Conservation (phyloP, 1,140 invertebrate genomes). For the Drosophila varians region DNA sequence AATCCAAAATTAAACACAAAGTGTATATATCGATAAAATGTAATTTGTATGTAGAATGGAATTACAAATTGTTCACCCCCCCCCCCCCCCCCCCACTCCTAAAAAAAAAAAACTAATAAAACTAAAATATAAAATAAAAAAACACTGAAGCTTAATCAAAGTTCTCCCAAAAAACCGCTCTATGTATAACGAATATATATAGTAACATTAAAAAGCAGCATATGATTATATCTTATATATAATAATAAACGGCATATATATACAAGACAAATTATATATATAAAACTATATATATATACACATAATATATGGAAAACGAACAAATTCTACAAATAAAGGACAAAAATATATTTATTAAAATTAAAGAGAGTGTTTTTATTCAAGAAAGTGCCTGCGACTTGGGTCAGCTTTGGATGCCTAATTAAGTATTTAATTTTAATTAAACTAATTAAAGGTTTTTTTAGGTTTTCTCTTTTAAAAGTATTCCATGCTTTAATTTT, state of each 20-base stretch:
- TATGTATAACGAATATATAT: conserved; percentile 28
- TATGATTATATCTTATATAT: conserved; percentile 39
- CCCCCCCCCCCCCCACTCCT: too few species aligned
- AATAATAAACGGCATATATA: conserved; percentile 54
- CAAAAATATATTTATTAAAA: conserved; percentile 81
- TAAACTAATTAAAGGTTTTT: too few species aligned
- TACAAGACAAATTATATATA: conserved; percentile 31
- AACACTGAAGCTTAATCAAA: conserved; percentile 47
- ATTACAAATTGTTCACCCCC: conserved; percentile 17
- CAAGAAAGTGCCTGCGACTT: not conserved
- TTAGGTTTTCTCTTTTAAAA: too few species aligned
- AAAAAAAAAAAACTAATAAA: not conserved
- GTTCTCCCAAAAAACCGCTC: conserved; percentile 28
- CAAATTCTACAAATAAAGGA: conserved; percentile 78
- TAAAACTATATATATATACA: conserved; percentile 44
- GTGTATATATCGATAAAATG: conserved; percentile 38
- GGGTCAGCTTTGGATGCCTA: too few species aligned
- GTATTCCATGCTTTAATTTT: too few species aligned
- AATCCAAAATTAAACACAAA: conserved; percentile 18
- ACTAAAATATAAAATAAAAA: too few species aligned
- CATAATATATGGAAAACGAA: conserved; percentile 44
- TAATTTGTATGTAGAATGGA: conserved; percentile 38
- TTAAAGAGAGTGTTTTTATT: conserved; percentile 37
- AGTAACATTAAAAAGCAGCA: conserved; percentile 18
- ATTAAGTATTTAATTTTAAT: not conserved